A percentile compares a stretch with the other conserved stretches of the same genome.
These are phyloP conservation scores for Fragum sueziense DNA, from an alignment of 2,888 invertebrate species.

Conservation along the genomic window DNA sequence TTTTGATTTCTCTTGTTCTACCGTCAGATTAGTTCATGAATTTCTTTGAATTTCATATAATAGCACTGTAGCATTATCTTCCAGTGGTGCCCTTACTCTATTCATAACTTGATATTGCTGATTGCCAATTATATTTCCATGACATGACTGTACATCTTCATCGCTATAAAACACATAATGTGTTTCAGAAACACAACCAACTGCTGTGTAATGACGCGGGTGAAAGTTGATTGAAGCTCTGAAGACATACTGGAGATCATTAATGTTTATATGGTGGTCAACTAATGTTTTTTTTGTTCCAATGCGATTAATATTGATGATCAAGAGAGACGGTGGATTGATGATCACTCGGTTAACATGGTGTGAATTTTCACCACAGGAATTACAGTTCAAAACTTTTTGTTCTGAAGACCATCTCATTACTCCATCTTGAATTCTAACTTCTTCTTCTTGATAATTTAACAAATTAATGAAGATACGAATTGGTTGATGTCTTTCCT, in stretches of 20 bases:
- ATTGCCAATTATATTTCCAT: neutral
- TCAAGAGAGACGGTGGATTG: neutral
- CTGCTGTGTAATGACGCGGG: neutral
- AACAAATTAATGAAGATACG: neutral
- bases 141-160: neutral
- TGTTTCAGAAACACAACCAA: neutral
- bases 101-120: neutral
- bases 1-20: no score
- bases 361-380: neutral
- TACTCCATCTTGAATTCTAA: neutral
- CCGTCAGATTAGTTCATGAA: no score
- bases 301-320: neutral
- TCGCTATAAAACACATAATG: neutral
- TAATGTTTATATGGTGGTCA: neutral
- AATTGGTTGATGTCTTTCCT: neutral
- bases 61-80: neutral
- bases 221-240: neutral
- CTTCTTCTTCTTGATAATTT: neutral
- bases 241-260: neutral
- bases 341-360: neutral
- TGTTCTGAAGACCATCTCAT: neutral
- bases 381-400: neutral
- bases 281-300: neutral
- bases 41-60: neutral
- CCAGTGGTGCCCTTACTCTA: neutral